Percentiles rank a stretch among this genome's conserved stretches.
These are phyloP conservation scores for Chloroceryle inda DNA, from an alignment of 2,797 vertebrate genomes.

Conservation along the genomic window DNA sequence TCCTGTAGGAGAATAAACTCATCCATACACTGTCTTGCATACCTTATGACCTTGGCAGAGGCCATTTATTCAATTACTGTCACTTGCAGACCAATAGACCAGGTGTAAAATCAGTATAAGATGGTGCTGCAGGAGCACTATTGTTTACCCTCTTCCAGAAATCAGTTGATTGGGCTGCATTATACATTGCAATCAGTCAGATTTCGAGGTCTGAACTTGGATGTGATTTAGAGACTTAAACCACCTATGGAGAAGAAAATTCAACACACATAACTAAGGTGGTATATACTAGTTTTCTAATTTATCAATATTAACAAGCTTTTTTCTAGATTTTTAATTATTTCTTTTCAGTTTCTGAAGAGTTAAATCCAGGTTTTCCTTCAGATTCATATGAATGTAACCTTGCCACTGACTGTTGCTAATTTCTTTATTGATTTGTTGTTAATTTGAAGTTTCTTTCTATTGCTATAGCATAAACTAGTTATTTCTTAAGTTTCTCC, in stretches of 20 bases:
- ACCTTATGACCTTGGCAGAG: background rate
- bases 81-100: background rate
- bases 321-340: background rate
- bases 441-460: background rate
- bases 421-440: background rate
- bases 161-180: background rate
- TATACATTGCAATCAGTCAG: background rate
- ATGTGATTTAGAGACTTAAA: background rate
- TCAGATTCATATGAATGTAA: background rate
- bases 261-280: background rate
- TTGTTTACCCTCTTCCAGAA: background rate
- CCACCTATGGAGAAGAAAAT: background rate
- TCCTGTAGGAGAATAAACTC: background rate
- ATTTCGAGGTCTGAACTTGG: background rate
- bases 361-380: background rate
- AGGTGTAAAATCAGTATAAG: background rate
- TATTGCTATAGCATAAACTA: background rate
- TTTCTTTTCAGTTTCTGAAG: background rate
- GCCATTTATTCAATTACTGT: background rate
- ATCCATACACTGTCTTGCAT: background rate
- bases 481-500: background rate
- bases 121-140: background rate
- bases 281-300: background rate
- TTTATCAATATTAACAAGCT: background rate
- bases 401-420: background rate